A percentile compares a stretch with the other conserved stretches of the same genome.
These are phyloP conservation scores for Drosophila sp. DNA, from an alignment of 1,140 invertebrate species.

Conservation along the genomic window DNA sequence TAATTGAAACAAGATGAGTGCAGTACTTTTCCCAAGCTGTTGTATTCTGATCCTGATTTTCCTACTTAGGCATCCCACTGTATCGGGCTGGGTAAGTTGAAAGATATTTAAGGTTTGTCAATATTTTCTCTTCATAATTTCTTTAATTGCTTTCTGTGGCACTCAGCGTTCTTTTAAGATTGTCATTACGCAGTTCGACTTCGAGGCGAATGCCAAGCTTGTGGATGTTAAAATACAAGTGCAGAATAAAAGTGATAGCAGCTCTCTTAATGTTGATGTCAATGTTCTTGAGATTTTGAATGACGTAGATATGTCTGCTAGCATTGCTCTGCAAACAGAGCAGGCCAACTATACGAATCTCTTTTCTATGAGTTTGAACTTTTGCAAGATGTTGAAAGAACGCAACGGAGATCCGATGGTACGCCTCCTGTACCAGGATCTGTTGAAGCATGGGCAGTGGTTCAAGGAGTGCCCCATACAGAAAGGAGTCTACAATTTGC, in stretches of 20 bases:
- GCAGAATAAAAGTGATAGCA: slow-evolving; percentile 61
- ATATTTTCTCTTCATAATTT: neutral
- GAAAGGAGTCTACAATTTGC: slow-evolving; percentile 56
- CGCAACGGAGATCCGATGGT: slow-evolving; percentile 58
- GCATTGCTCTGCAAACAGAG: slow-evolving; percentile 54
- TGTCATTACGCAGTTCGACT: slow-evolving; percentile 57
- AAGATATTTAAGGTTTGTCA: neutral
- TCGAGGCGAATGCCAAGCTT: slow-evolving; percentile 56
- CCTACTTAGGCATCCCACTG: slow-evolving; percentile 27
- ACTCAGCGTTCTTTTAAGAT: slow-evolving; percentile 79
- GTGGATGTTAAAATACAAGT: slow-evolving; percentile 60
- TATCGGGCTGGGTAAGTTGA: slow-evolving; percentile 56
- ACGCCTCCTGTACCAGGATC: slow-evolving; percentile 65
- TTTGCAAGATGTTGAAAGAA: slow-evolving; percentile 73
- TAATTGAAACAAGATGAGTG: slow-evolving; percentile 61
- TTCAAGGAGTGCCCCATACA: slow-evolving; percentile 71
- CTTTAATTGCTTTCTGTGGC: no score
- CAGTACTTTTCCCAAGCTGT: slow-evolving; percentile 23
- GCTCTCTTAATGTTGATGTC: slow-evolving; percentile 35
- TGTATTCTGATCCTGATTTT: slow-evolving; percentile 26
- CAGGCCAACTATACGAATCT: slow-evolving; percentile 63
- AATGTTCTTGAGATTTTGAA: slow-evolving; percentile 56
- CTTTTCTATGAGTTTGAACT: slow-evolving; percentile 51
- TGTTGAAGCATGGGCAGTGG: slow-evolving; percentile 58
- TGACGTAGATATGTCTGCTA: slow-evolving; percentile 45